Base-by-base conservation (phyloP, 2,113 vertebrate species). In the Forbesichthys agassizii region DNA sequence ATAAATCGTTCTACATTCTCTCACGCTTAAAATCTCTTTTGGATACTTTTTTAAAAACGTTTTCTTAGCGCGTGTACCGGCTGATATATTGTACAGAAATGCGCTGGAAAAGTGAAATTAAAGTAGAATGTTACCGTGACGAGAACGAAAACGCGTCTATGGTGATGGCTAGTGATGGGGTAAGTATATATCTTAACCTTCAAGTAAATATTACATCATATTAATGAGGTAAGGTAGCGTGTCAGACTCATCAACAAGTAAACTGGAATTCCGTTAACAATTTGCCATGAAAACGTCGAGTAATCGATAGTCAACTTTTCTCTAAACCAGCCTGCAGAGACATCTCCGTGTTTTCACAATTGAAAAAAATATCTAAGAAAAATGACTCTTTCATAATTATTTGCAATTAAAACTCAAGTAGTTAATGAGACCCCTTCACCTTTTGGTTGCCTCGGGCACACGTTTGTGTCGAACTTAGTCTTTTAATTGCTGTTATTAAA, bases 31-130 rank as follows among this genome's bases (percentile, higher is more conserved):
- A 33, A 36, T 27, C 6, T 13, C 18, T 67, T 74, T 67, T 64
- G 53, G 4, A 10, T 5, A 10, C 48, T 11, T 49, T 20, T 64
- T 59, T 48, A 55, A 3, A 5, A 7, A 3, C 27, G 58, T 27
- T 13, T 11, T 14, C 18, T 20, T 51, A 4, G 4, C 65, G 47
- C 4, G 36, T 27, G 27, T 2, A 2, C 3, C 13, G 5, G 33
- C 13, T 4, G 7, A 48, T 18, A 7, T 71, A 8, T 75, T 60
- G 68, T 57, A 0, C 58, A 46, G 69, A 82, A 91, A 97, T 98
- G 96, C 96, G 95, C 88, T 98, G 96, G 96, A 96, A 95, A 91
- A 93, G 92, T 48, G 93, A 94, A 67, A 91, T 90, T 66, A 95
- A 93, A 92, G 93, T 93, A 20, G 91, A 95, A 73, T 92, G 94